phyloP scores from a whole-genome alignment of 2,797 vertebrate genomes.

The Hypotaenidia okinawae region DNA sequence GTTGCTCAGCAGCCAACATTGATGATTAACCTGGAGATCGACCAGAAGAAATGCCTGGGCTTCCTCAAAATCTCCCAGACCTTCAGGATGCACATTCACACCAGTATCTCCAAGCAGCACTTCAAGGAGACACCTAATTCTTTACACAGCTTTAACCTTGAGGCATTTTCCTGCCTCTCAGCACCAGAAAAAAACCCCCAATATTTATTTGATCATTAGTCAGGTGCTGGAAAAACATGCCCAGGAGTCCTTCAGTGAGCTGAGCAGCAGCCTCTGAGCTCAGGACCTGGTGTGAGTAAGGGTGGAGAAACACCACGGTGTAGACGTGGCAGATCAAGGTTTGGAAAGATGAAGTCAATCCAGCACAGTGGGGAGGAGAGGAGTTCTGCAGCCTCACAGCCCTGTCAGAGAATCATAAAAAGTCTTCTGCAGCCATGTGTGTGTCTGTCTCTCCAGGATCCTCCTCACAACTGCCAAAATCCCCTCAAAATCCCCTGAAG shows the following conservation, averaged over 20 bases:
- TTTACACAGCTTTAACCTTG: neutral
- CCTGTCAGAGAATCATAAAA: no score
- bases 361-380: neutral
- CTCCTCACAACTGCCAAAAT: neutral
- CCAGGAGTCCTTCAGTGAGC: neutral
- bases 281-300: rapidly evolving
- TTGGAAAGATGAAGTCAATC: neutral
- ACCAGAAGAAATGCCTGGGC: neutral
- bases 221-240: neutral
- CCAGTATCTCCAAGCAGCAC: neutral
- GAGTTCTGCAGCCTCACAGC: neutral
- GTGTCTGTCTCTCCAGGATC: rapidly evolving
- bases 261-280: neutral
- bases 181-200: neutral
- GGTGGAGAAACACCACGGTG: neutral
- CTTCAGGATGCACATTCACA: neutral
- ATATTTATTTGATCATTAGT: neutral
- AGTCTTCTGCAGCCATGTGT: no score
- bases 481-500: no score
- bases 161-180: neutral
- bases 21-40: neutral
- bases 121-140: neutral
- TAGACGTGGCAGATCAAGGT: neutral
- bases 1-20: neutral
- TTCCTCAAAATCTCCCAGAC: rapidly evolving